A percentile compares a stretch with the other conserved stretches of the same genome.
Evolutionary conservation across 2,113 vertebrate species (phyloP).

Genomic region (Neotoma lepida): DNA sequence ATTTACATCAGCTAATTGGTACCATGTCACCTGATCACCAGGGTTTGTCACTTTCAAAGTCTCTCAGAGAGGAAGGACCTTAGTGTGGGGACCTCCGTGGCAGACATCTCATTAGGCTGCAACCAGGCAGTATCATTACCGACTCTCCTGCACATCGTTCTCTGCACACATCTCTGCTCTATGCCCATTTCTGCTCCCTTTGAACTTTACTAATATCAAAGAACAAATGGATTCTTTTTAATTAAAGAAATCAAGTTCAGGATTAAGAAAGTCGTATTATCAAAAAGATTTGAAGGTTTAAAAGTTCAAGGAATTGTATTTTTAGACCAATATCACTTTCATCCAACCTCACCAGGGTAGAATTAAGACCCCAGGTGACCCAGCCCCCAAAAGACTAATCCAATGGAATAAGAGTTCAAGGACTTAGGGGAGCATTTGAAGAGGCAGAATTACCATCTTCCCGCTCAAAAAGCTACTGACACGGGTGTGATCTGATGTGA

Average conservation of each 20-base stretch:
- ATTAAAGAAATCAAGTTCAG: slow-evolving; percentile 61
- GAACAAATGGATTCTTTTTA: slow-evolving; percentile 59
- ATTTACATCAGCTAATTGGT: slow-evolving; percentile 70
- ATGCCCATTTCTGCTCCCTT: slow-evolving; percentile 39
- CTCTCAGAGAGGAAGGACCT: slow-evolving; percentile 43
- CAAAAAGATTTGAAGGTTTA: slow-evolving; percentile 69
- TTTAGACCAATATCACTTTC: slow-evolving; percentile 71
- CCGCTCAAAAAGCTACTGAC: slow-evolving; percentile 70
- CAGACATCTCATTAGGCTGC: slow-evolving; percentile 39
- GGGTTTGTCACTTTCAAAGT: slow-evolving; percentile 65
- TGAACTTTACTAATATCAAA: slow-evolving; percentile 64
- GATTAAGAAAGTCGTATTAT: slow-evolving; percentile 69
- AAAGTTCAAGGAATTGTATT: slow-evolving; percentile 76
- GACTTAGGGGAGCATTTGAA: slow-evolving; percentile 68
- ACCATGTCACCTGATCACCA: slow-evolving; percentile 11
- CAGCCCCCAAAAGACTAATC: slow-evolving; percentile 67
- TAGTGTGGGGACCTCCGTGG: background rate
- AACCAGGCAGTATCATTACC: background rate
- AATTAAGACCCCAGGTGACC: slow-evolving; percentile 71
- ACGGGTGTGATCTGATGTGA: slow-evolving; percentile 64
- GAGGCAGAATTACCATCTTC: slow-evolving; percentile 72
- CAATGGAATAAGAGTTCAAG: slow-evolving; percentile 71
- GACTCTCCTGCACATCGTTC: slow-evolving; percentile 29
- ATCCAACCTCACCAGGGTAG: slow-evolving; percentile 57
- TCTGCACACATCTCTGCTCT: background rate